A percentile compares a stretch with the other conserved stretches of the same genome.
phyloP scores from a whole-genome alignment of 2,113 vertebrate genomes.

The Leptocoma aspasia region DNA sequence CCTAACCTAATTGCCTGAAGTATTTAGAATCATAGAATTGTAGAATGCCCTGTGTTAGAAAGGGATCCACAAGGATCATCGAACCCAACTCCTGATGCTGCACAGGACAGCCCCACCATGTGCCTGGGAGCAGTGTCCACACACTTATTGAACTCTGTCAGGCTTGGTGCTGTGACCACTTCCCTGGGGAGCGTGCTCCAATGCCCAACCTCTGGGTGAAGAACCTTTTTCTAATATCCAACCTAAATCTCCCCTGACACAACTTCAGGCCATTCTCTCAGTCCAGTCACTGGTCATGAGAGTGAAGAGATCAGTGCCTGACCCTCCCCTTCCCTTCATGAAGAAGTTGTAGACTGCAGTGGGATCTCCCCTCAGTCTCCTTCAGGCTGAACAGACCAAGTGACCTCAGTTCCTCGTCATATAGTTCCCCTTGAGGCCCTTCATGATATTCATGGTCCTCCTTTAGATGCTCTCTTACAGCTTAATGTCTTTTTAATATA shows the following conservation, averaged over 20 bases:
- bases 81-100: accelerated
- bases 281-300: neutral
- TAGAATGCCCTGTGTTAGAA: neutral
- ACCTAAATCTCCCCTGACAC: neutral
- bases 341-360: neutral
- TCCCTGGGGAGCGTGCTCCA: neutral
- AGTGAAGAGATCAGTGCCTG: neutral
- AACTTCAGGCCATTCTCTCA: neutral
- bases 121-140: neutral
- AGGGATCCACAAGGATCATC: neutral
- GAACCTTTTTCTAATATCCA: neutral
- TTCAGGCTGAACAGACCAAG: neutral
- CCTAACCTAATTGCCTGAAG: neutral
- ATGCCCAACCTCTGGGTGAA: neutral
- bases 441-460: neutral
- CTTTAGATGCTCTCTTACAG: neutral
- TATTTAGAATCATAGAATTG: neutral
- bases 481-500: neutral
- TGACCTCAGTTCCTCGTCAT: neutral
- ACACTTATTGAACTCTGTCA: neutral
- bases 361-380: neutral
- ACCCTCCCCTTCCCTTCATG: neutral
- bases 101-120: neutral
- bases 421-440: neutral
- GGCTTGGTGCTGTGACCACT: neutral